Base-by-base conservation (phyloP, 2,113 vertebrate species). In the Oryzias javanicus region DNA sequence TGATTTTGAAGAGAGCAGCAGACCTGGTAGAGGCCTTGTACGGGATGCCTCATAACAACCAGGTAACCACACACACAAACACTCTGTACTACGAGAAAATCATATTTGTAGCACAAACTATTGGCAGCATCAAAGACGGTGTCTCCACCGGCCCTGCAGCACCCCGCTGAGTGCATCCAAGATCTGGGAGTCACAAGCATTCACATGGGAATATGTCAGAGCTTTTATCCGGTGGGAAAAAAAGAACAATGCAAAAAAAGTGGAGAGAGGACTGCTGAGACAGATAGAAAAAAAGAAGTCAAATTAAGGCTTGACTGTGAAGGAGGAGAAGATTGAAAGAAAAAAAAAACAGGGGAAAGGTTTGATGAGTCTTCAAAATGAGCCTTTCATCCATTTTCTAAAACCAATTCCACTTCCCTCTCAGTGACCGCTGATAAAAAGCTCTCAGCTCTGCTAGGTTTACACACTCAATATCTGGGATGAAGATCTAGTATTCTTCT, bases 11-110 rank as follows among this genome's bases (percentile, higher is more conserved):
- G 84, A 80, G 88, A 80, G 88, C 88, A 1, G 88, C 88, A 19
- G 88, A 90, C 75, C 73, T 90, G 69, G 88, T 90, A 18, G 88
- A 90, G 68, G 88, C 88, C 72, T 82, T 90, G 78, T 90, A 90
- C 42, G 88, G 88, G 74, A 90, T 90, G 88, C 88, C 88, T 67
- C 88, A 90, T 75, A 90, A 90, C 45, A 90, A 90, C 73, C 88
- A 90, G 87, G 88, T 90, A 81, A 74, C 62, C 29, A 51, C 60
- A 22, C 55, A 42, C 50, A 47, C n/a, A 25, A 66, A 55, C 14
- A 42, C 13, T 67, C 40, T 68, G 27, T n/a, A 49, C 52, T 29
- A 14, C 45, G 60, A 49, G 54, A 53, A 55, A 62, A 72, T 77
- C 17, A 56, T 77, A 54, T 75, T 66, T 64, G 65, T 42, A 76